phyloP scores from a whole-genome alignment of 2,797 vertebrate genomes.

The Arnoldichthys spilopterus region DNA sequence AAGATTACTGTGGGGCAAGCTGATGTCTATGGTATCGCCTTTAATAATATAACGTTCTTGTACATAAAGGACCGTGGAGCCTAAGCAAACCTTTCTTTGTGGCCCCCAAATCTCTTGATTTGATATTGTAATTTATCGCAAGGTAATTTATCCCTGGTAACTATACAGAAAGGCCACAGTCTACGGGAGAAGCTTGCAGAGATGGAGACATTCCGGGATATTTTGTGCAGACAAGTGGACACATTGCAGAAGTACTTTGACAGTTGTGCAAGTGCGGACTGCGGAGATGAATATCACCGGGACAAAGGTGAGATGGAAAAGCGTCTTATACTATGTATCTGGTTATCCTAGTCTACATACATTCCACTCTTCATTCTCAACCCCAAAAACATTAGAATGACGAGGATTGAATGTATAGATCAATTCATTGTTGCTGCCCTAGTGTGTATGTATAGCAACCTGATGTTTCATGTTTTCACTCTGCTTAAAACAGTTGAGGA shows the following conservation, averaged over 20 bases:
- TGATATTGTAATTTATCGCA: background rate
- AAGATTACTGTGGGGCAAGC: too few species aligned
- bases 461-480: background rate
- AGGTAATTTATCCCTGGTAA: background rate
- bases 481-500: slow-evolving; percentile 84
- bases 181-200: slow-evolving; percentile 95
- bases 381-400: background rate
- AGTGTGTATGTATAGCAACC: too few species aligned
- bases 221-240: slow-evolving; percentile 96
- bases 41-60: too few species aligned
- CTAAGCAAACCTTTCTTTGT: background rate
- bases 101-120: too few species aligned
- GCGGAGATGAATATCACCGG: slow-evolving; percentile 93
- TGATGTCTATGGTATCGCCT: too few species aligned
- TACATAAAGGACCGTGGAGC: background rate
- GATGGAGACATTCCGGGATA: slow-evolving; percentile 98
- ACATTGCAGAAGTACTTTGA: slow-evolving; percentile 97
- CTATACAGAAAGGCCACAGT: slow-evolving; percentile 90
- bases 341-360: background rate
- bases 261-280: slow-evolving; percentile 89
- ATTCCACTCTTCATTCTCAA: background rate
- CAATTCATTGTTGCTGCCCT: too few species aligned
- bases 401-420: too few species aligned
- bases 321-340: background rate
- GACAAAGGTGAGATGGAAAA: slow-evolving; percentile 85